These are phyloP conservation scores for Adrianichthys oophorus DNA, from an alignment of 2,797 vertebrate genomes.

Conservation along the genomic window DNA sequence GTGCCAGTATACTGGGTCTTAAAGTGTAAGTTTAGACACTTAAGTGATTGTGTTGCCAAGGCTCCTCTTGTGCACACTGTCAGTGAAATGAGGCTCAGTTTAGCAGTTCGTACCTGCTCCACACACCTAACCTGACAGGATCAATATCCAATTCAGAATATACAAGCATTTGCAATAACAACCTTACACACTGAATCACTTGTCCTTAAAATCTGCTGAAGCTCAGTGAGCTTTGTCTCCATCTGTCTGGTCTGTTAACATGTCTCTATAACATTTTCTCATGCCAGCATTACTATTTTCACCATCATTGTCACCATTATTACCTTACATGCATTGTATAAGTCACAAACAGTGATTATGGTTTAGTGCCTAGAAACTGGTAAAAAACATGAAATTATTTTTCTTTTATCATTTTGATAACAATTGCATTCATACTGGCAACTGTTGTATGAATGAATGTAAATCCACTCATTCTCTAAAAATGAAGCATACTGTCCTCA, in stretches of 20 bases:
- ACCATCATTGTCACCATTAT: constrained; percentile 4
- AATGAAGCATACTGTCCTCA: too few relatives aligned
- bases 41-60: constrained; percentile 21
- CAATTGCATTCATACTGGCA: too few relatives aligned
- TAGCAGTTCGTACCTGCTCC: constrained; percentile 41
- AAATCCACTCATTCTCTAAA: too few relatives aligned
- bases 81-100: constrained; percentile 45
- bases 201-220: constrained; percentile 56
- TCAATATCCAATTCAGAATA: constrained; percentile 78
- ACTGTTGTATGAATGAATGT: too few relatives aligned
- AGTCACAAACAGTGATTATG: not conserved
- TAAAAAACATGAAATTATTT: too few relatives aligned
- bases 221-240: constrained; percentile 36
- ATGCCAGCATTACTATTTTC: constrained; percentile 11
- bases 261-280: constrained; percentile 27
- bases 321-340: not conserved
- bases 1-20: constrained; percentile 14
- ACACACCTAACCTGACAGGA: constrained; percentile 46
- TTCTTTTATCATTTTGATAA: too few relatives aligned
- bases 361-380: not conserved
- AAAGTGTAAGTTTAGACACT: constrained; percentile 24
- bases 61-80: constrained; percentile 16
- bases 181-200: constrained; percentile 47
- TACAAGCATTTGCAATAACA: constrained; percentile 62
- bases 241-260: constrained; percentile 46